Evolutionary conservation across 2,797 vertebrate genomes (phyloP).

Genomic region (Cyprinella venusta): DNA sequence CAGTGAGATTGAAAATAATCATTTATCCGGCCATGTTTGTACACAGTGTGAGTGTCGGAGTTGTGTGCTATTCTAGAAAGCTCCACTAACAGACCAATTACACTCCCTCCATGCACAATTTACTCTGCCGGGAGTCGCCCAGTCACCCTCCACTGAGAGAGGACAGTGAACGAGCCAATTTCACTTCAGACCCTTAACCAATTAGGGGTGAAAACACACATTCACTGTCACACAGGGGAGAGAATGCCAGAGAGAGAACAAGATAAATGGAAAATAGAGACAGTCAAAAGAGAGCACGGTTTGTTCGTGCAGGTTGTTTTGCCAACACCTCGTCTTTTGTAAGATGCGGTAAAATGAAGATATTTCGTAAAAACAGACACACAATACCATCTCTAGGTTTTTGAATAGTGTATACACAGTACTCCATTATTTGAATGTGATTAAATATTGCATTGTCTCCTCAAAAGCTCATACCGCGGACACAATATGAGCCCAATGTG

Average conservation of each 20-base stretch:
- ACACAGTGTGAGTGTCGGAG: constrained; percentile 29
- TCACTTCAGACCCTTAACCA: constrained; percentile 55
- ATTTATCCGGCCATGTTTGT: constrained; percentile 38
- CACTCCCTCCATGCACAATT: constrained; percentile 49
- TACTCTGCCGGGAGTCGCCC: constrained; percentile 47
- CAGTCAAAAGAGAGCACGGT: constrained; percentile 4
- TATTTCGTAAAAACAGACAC: not conserved
- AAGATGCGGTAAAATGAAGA: not conserved
- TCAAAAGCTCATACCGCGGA: not conserved
- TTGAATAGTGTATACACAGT: not conserved
- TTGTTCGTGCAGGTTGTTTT: not conserved
- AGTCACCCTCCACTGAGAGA: constrained; percentile 52
- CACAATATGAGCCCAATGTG: not conserved
- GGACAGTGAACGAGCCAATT: constrained; percentile 43
- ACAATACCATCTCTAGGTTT: not conserved
- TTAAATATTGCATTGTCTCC: not conserved
- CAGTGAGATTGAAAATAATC: constrained; percentile 52
- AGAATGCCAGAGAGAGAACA: not conserved
- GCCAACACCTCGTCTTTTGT: not conserved
- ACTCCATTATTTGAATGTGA: not conserved
- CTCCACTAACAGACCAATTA: constrained; percentile 54
- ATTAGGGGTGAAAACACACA: constrained; percentile 54
- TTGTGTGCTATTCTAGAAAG: constrained; percentile 38
- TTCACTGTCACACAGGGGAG: constrained; percentile 36
- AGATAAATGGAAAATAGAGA: constrained; percentile 8